A percentile compares a stretch with the other conserved stretches of the same genome.
These are phyloP conservation scores for Drosophila yooni DNA, from an alignment of 2,888 invertebrate genomes.

Conservation along the genomic window DNA sequence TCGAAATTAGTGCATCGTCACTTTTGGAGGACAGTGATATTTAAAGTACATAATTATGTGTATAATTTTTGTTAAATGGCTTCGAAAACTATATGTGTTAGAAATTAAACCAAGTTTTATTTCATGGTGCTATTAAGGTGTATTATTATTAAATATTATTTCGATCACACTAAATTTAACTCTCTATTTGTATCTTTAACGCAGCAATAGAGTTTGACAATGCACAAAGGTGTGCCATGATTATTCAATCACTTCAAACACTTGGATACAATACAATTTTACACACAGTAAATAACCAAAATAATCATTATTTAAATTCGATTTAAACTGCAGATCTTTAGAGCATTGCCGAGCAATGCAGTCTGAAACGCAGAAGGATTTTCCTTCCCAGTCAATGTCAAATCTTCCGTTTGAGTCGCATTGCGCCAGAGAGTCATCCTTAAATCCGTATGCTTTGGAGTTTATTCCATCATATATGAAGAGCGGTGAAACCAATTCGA, in stretches of 20 bases:
- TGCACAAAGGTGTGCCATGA: background rate
- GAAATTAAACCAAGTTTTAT: background rate
- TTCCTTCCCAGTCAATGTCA: conserved; percentile 23
- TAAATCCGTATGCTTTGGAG: conserved; percentile 47
- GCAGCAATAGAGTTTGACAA: background rate
- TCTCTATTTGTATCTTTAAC: rapidly evolving
- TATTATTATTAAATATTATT: background rate
- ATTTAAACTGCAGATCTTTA: background rate
- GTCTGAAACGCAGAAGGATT: conserved; percentile 19
- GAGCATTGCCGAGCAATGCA: conserved; percentile 16
- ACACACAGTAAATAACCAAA: background rate
- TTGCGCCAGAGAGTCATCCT: conserved; percentile 22
- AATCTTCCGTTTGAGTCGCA: conserved; percentile 6
- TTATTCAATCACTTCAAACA: conserved; percentile 2
- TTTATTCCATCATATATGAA: conserved; percentile 44
- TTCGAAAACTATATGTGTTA: background rate
- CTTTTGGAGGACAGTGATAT: background rate
- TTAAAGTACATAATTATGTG: background rate
- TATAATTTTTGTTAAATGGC: background rate
- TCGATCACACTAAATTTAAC: background rate
- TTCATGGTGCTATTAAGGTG: background rate
- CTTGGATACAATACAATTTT: background rate
- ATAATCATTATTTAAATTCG: background rate
- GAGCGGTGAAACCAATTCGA: background rate
- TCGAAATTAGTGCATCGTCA: background rate